Evolutionary conservation across 2,888 invertebrate genomes (phyloP).

Genomic region (Sicus ferrugineus): DNA sequence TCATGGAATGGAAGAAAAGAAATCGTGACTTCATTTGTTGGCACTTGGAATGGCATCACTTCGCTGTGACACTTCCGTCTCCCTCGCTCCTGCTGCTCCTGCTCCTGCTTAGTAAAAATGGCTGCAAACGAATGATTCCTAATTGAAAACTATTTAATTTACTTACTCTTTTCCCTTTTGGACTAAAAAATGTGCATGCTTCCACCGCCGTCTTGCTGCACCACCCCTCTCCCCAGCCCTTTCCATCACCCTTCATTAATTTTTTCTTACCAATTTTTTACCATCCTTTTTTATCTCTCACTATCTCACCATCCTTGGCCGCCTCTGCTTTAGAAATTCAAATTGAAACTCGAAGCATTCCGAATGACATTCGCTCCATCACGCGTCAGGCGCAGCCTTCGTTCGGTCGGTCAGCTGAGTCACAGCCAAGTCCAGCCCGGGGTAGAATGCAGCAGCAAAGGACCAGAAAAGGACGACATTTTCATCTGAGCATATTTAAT

Average conservation of each 20-base stretch:
- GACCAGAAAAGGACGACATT: slow-evolving; percentile 53
- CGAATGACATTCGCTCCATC: slow-evolving; percentile 64
- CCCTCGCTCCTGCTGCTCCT: slow-evolving; percentile 11
- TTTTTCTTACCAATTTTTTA: slow-evolving; percentile 5
- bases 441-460: background rate
- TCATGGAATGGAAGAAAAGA: slow-evolving; percentile 33
- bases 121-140: slow-evolving; percentile 62
- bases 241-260: slow-evolving; percentile 20
- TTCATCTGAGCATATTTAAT: slow-evolving; percentile 64
- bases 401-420: slow-evolving; percentile 10
- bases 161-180: slow-evolving; percentile 41
- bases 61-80: slow-evolving; percentile 31
- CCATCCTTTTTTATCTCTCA: slow-evolving; percentile 40
- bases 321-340: slow-evolving; percentile 38
- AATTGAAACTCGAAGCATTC: slow-evolving; percentile 62
- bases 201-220: slow-evolving; percentile 42
- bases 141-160: slow-evolving; percentile 63
- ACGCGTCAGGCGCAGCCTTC: slow-evolving; percentile 61
- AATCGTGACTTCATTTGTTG: slow-evolving; percentile 63
- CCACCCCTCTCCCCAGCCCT: slow-evolving; percentile 36
- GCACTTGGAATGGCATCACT: slow-evolving; percentile 49
- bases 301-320: slow-evolving; percentile 37
- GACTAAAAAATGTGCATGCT: background rate
- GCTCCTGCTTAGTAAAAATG: slow-evolving; percentile 43
- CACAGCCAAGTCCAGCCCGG: slow-evolving; percentile 19